These are phyloP conservation scores for Bubo bubo DNA, from an alignment of 2,113 vertebrate genomes.

Conservation along the genomic window DNA sequence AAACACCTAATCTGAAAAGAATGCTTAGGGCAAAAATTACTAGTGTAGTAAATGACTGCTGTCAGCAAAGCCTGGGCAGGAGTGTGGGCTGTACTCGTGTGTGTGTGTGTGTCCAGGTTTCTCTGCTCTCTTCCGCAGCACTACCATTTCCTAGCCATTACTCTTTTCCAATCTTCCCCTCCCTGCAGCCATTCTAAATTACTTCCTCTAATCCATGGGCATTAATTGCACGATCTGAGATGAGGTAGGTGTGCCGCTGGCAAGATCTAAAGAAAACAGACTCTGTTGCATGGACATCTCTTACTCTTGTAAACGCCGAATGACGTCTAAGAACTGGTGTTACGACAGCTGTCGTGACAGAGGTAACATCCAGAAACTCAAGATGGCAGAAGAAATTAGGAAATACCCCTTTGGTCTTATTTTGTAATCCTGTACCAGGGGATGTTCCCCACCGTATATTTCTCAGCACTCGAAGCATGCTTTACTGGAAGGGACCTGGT, in stretches of 20 bases:
- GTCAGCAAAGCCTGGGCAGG: neutral
- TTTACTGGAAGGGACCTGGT: no score
- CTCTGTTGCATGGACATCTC: neutral
- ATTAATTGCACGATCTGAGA: neutral
- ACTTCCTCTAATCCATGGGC: neutral
- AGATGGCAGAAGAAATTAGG: neutral
- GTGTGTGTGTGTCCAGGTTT: neutral
- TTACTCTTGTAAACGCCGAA: neutral
- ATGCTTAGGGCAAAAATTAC: neutral
- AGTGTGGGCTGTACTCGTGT: neutral
- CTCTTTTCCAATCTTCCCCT: neutral
- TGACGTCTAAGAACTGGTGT: neutral
- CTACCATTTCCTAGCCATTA: neutral
- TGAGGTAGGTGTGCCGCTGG: constrained; percentile 13
- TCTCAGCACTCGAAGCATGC: no score
- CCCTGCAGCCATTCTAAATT: neutral
- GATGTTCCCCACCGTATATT: no score
- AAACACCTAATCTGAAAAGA: neutral
- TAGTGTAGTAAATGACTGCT: neutral
- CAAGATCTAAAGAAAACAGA: neutral
- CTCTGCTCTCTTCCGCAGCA: neutral
- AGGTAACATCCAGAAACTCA: neutral
- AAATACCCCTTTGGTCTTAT: neutral
- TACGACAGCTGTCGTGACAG: neutral
- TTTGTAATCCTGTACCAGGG: no score